Percentiles rank a stretch among this genome's conserved stretches.
These are phyloP conservation scores for Drosophila saltans DNA, from an alignment of 1,140 invertebrate species.

Conservation along the genomic window DNA sequence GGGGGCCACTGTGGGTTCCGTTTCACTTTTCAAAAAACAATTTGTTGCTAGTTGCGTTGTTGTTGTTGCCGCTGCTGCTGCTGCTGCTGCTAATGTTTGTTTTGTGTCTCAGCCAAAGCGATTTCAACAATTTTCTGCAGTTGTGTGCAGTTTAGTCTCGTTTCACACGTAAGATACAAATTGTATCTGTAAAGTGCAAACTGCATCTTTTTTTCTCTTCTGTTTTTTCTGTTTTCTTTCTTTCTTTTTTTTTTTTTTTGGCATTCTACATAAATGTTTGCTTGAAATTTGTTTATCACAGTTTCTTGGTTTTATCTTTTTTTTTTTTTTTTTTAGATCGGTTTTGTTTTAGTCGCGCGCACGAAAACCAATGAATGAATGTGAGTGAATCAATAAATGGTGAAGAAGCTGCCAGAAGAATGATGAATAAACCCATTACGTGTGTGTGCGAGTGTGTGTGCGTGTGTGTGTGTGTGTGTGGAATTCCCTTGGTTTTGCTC, in stretches of 20 bases:
- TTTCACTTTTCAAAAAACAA: conserved; percentile 68
- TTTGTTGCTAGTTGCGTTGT: conserved; percentile 29
- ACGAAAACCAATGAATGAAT: conserved; percentile 74
- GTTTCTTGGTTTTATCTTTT: conserved; percentile 1
- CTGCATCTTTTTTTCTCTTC: not conserved
- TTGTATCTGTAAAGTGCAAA: conserved; percentile 36
- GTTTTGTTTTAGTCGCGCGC: conserved; percentile 57
- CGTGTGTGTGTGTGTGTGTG: conserved; percentile 43
- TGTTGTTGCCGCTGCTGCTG: not conserved
- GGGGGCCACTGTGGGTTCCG: conserved; percentile 57
- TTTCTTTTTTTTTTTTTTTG: conserved; percentile 9
- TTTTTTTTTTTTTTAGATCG: conserved; percentile 10
- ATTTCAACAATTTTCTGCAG: conserved; percentile 47
- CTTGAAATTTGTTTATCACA: conserved; percentile 66
- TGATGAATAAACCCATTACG: not conserved
- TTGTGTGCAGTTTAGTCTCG: conserved; percentile 63
- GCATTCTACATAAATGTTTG: conserved; percentile 46
- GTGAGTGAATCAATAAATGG: conserved; percentile 39
- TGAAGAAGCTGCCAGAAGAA: not conserved
- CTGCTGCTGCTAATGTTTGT: conserved; percentile 30
- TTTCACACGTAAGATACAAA: conserved; percentile 66
- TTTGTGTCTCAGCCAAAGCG: conserved; percentile 20
- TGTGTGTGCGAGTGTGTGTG: conserved; percentile 20
- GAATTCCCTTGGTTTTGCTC: conserved; percentile 65
- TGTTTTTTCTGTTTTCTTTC: conserved; percentile 3